These are phyloP conservation scores for Cyclophora punctaria DNA, from an alignment of 2,888 invertebrate species.

Conservation along the genomic window DNA sequence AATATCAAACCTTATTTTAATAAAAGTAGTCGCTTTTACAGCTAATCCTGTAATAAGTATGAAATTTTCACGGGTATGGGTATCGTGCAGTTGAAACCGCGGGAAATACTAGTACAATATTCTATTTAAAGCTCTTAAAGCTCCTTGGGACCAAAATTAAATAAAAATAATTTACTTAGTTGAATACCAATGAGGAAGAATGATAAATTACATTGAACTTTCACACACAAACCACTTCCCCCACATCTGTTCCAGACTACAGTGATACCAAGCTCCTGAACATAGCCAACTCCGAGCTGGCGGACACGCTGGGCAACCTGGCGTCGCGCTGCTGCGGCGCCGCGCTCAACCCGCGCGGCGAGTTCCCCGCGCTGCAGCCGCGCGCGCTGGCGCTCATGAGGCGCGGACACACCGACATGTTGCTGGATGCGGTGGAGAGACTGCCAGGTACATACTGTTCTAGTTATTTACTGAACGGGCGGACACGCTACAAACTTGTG, in stretches of 20 bases:
- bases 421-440: slow-evolving; percentile 70
- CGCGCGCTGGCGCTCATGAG: slow-evolving; percentile 46
- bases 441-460: slow-evolving; percentile 27
- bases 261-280: slow-evolving; percentile 83
- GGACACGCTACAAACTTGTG: slow-evolving; percentile 92
- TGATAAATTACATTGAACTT: too few relatives aligned
- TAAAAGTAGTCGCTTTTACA: too few relatives aligned
- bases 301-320: slow-evolving; percentile 94
- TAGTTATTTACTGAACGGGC: slow-evolving; percentile 81
- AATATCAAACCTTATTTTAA: too few relatives aligned
- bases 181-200: too few relatives aligned
- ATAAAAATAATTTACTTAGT: too few relatives aligned
- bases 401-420: slow-evolving; percentile 62
- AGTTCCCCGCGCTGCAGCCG: slow-evolving; percentile 77
- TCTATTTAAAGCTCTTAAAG: too few relatives aligned
- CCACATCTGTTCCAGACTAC: slow-evolving; percentile 79
- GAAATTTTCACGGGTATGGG: too few relatives aligned
- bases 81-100: too few relatives aligned
- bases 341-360: slow-evolving; percentile 85
- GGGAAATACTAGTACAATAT: too few relatives aligned
- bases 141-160: too few relatives aligned
- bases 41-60: too few relatives aligned
- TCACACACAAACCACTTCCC: too few relatives aligned
- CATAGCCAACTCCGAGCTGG: slow-evolving; percentile 90
- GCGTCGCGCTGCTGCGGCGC: slow-evolving; percentile 85